These are phyloP conservation scores for Spodoptera littoralis DNA, from an alignment of 2,888 invertebrate genomes.

Conservation along the genomic window DNA sequence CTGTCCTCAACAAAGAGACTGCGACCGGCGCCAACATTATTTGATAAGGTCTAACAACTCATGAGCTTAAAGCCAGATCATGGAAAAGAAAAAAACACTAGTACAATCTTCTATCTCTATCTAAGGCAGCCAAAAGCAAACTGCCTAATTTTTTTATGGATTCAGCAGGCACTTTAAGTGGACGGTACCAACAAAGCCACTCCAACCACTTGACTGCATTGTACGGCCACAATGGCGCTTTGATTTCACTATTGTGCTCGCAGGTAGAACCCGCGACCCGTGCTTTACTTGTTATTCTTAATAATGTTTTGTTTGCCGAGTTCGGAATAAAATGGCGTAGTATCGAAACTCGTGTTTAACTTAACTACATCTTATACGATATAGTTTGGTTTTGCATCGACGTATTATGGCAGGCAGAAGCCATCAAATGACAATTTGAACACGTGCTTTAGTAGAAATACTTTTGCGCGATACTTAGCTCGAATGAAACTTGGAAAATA, in stretches of 20 bases:
- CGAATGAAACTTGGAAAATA: no score
- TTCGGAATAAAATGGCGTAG: constrained; percentile 41
- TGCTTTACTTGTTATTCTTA: constrained; percentile 52
- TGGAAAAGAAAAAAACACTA: neutral
- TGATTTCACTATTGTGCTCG: constrained; percentile 59
- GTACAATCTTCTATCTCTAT: neutral
- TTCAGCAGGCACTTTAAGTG: constrained; percentile 33
- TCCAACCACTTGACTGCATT: constrained; percentile 58
- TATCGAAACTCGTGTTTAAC: constrained; percentile 37
- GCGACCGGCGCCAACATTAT: neutral
- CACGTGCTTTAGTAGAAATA: neutral
- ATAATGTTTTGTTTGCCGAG: constrained; percentile 53
- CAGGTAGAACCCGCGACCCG: constrained; percentile 51
- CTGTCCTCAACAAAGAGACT: neutral
- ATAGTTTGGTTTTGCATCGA: constrained; percentile 3
- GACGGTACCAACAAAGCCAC: constrained; percentile 47
- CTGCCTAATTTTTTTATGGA: constrained; percentile 29
- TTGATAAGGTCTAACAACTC: neutral
- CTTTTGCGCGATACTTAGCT: no score
- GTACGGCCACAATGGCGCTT: constrained; percentile 53
- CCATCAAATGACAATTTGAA: constrained; percentile 2
- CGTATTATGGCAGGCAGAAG: constrained; percentile 1
- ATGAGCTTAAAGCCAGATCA: constrained; percentile 3
- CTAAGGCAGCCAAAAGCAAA: constrained; percentile 23
- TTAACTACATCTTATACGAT: constrained; percentile 19